These are phyloP conservation scores for Meiosimyza platycephala DNA, from an alignment of 2,888 invertebrate species.

Conservation along the genomic window DNA sequence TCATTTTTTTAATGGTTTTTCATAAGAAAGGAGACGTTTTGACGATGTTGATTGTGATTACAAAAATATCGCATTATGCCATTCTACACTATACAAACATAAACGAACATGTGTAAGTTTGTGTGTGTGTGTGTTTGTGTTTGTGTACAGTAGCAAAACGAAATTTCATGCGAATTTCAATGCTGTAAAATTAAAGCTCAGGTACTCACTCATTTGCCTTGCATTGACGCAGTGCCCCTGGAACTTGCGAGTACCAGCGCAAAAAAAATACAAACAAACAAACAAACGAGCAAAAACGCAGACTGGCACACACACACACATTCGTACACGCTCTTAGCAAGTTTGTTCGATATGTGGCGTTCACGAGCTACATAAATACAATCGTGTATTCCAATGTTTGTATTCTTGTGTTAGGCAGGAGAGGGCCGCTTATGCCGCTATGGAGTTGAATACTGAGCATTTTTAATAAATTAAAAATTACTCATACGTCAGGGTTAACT, in stretches of 20 bases:
- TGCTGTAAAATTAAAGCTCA: slow-evolving; percentile 6
- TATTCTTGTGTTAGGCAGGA: too few relatives aligned
- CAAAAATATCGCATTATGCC: slow-evolving; percentile 1
- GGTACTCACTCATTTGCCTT: not conserved
- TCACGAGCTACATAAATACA: not conserved
- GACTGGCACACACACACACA: not conserved
- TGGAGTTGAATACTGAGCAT: not conserved
- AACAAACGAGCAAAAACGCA: not conserved
- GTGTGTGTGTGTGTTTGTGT: slow-evolving; percentile 19
- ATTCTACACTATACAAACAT: slow-evolving; percentile 26
- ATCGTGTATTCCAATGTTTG: too few relatives aligned
- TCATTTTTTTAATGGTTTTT: slow-evolving; percentile 2
- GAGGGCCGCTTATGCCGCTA: not conserved
- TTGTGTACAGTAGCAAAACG: not conserved
- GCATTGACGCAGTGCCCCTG: slow-evolving; percentile 14
- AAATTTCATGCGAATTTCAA: not conserved
- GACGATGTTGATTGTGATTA: slow-evolving; percentile 19
- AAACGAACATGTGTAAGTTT: slow-evolving; percentile 28
- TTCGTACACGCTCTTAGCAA: not conserved
- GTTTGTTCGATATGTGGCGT: slow-evolving; percentile 10
- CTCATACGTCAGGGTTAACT: not conserved
- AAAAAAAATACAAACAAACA: slow-evolving; percentile 8
- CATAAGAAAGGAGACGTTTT: not conserved
- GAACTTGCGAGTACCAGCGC: slow-evolving; percentile 6
- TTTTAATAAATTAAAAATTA: slow-evolving; percentile 8